These are phyloP conservation scores for Pyxicephalus adspersus DNA, from an alignment of 2,113 vertebrate species.

Conservation along the genomic window DNA sequence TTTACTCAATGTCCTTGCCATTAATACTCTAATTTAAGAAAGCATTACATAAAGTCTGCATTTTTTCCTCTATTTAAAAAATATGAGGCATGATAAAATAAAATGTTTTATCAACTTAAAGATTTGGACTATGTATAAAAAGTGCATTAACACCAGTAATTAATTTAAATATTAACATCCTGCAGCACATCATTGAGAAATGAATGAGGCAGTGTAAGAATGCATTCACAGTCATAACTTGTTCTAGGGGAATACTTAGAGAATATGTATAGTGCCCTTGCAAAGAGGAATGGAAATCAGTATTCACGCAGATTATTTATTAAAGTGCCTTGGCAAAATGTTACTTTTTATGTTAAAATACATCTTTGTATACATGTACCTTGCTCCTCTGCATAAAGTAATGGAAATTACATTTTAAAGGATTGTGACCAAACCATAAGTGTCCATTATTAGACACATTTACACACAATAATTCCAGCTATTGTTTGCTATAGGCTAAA, in stretches of 20 bases:
- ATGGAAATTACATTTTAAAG: background rate
- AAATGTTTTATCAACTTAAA: slow-evolving; percentile 44
- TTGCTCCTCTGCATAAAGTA: background rate
- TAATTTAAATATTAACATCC: slow-evolving; percentile 23
- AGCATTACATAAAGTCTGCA: slow-evolving; percentile 46
- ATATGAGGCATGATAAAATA: slow-evolving; percentile 30
- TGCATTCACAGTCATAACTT: slow-evolving; percentile 32
- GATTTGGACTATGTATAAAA: slow-evolving; percentile 15
- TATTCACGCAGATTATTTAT: slow-evolving; percentile 13
- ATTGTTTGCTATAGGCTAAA: too few species aligned
- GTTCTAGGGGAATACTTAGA: slow-evolving; percentile 5
- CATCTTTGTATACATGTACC: background rate
- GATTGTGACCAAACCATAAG: too few species aligned
- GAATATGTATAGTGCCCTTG: slow-evolving; percentile 35
- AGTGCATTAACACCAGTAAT: slow-evolving; percentile 35
- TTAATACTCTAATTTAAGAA: slow-evolving; percentile 53
- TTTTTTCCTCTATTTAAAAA: slow-evolving; percentile 27
- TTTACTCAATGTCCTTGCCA: slow-evolving; percentile 56
- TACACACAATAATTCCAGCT: too few species aligned
- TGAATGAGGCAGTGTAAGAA: slow-evolving; percentile 24
- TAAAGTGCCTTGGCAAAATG: background rate
- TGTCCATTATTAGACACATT: too few species aligned
- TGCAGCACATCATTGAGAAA: slow-evolving; percentile 35
- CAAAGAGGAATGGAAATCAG: slow-evolving; percentile 9
- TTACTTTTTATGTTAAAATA: slow-evolving; percentile 2